phyloP scores from a whole-genome alignment of 1,140 invertebrate genomes.

The Copidosoma floridanum region DNA sequence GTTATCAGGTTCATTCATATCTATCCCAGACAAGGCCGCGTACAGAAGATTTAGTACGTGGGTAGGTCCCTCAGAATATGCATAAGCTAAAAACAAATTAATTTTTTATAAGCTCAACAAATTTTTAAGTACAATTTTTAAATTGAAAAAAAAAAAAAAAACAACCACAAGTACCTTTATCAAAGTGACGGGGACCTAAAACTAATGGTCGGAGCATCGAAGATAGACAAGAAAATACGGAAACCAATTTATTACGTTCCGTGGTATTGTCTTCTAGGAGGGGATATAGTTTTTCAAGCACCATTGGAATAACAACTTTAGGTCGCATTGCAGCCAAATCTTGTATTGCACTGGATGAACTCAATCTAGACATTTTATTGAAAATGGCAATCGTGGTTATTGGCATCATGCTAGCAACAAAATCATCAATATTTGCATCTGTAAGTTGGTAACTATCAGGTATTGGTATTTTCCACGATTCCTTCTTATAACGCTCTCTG shows the following conservation, averaged over 20 bases:
- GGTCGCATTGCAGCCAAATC: slow-evolving; percentile 77
- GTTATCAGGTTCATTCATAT: slow-evolving; percentile 87
- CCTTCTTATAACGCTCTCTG: slow-evolving; percentile 55
- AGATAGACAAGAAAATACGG: slow-evolving; percentile 70
- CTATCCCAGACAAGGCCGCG: slow-evolving; percentile 80
- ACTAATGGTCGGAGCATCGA: slow-evolving; percentile 70
- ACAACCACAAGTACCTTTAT: slow-evolving; percentile 39
- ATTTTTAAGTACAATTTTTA: background rate
- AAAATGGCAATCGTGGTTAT: slow-evolving; percentile 74
- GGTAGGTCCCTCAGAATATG: slow-evolving; percentile 73
- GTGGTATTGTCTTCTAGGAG: slow-evolving; percentile 65
- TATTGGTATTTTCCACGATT: slow-evolving; percentile 67
- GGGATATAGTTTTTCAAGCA: slow-evolving; percentile 76
- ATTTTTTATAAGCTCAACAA: background rate
- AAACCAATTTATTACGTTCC: slow-evolving; percentile 33
- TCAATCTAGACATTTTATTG: slow-evolving; percentile 65
- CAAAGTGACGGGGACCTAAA: slow-evolving; percentile 59
- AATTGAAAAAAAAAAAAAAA: background rate
- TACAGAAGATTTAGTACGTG: slow-evolving; percentile 81
- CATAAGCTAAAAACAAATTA: slow-evolving; percentile 38
- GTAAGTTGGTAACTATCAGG: slow-evolving; percentile 71
- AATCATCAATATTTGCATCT: slow-evolving; percentile 78
- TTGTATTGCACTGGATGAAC: slow-evolving; percentile 70
- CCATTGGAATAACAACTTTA: slow-evolving; percentile 76
- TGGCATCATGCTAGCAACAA: slow-evolving; percentile 73